Evolutionary conservation across 2,113 vertebrate species (phyloP), one percentile per base, ranked within the genome.

Genomic region (Nibea albiflora): DNA sequence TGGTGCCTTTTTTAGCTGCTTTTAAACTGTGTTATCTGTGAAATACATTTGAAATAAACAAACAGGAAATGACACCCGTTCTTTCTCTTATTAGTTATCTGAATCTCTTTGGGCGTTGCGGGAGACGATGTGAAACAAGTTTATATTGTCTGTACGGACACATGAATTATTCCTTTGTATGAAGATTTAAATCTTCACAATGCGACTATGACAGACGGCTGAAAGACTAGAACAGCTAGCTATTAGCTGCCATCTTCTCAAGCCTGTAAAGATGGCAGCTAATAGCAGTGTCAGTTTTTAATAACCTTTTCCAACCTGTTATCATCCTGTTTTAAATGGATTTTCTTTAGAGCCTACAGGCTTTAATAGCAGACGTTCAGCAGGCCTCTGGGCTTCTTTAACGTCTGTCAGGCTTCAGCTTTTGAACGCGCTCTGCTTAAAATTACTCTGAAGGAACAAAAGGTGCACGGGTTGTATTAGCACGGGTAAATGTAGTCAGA

Each of bases 31-130:
- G 4, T 24, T 75, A 24, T 46, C 12, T 49, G 31, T 84, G n/a
- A 67, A 66, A 35, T 70, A 63, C 81, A 76, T 65, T 74, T 65
- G 12, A 81, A 84, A 87, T 85, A 76, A 88, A 89, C 15, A 70
- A 57, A 46, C 24, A 62, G n/a, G 19, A 28, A 39, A 16, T 1
- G 3, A 11, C 56, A 39, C 31, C 68, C 15, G 1, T 68, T 80
- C 44, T 58, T 20, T 24, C 7, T 11, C 69, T 39, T 17, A 28
- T 28, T 26, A 16, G 10, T 39, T n/a, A 20, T 58, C 19, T 60
- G 15, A 69, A 64, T 31, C 8, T 39, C 44, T 67, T 7, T 56
- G 14, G 11, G 11, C 14, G 31, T 14, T 49, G 15, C 64, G 14
- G 7, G 5, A n/a, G 42, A 39, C 16, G 11, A 57, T 69, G 19